phyloP scores from a whole-genome alignment of 2,797 vertebrate genomes.

The Remorina albescens region DNA sequence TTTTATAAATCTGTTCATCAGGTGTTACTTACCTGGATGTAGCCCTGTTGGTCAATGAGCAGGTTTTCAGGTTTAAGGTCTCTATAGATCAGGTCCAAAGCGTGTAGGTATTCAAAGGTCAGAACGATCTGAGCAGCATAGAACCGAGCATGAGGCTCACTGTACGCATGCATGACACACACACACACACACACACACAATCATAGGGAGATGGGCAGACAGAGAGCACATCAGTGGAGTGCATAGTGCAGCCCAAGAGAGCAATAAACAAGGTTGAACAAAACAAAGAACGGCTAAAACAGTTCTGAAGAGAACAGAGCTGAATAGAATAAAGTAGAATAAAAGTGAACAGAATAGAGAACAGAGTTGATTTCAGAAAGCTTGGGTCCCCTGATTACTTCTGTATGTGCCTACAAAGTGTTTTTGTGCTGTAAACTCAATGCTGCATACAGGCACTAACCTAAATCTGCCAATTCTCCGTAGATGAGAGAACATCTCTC shows the following conservation, averaged over 20 bases:
- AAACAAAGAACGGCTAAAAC: not conserved
- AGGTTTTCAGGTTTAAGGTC: slow-evolving; percentile 96
- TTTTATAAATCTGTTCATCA: not conserved
- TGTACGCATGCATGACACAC: slow-evolving; percentile 51
- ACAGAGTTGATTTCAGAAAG: not conserved
- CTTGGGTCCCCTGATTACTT: not conserved
- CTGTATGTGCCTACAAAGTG: slow-evolving; percentile 3
- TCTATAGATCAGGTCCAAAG: slow-evolving; percentile 94
- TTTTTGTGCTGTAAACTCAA: not conserved
- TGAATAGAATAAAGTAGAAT: not conserved
- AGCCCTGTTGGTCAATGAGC: slow-evolving; percentile 94
- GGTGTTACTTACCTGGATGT: slow-evolving; percentile 86
- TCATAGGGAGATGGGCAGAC: not conserved
- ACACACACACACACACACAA: not conserved
- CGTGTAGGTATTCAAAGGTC: slow-evolving; percentile 95
- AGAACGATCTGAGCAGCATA: slow-evolving; percentile 94
- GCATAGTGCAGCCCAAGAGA: not conserved
- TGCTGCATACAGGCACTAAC: slow-evolving; percentile 66
- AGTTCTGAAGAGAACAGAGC: slow-evolving; percentile 2
- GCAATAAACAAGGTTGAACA: not conserved
- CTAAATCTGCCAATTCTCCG: slow-evolving; percentile 94
- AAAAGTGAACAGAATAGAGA: not conserved
- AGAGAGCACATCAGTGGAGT: slow-evolving; percentile 2
- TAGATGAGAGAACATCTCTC: slow-evolving; percentile 96
- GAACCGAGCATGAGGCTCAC: slow-evolving; percentile 93